Percentiles rank a stretch among this genome's conserved stretches.
Evolutionary conservation across 2,113 vertebrate species (phyloP).

Genomic region (Acrocephalus kingi): DNA sequence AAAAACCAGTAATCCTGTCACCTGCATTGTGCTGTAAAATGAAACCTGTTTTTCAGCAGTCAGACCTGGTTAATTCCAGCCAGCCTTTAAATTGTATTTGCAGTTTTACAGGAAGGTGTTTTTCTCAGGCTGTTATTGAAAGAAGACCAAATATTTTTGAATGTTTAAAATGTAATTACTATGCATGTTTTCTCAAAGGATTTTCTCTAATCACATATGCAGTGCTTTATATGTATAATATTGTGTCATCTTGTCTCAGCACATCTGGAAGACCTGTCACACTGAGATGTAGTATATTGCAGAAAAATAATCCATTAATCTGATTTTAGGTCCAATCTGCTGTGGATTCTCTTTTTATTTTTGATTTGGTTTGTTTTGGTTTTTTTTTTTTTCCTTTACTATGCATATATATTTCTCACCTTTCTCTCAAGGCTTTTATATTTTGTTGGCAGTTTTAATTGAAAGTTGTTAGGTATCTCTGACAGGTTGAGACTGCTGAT

Average conservation of each 20-base stretch:
- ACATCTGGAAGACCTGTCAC: slow-evolving; percentile 1
- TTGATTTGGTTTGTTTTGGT: neutral
- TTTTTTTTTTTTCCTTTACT: neutral
- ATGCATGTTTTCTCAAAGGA: neutral
- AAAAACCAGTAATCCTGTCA: neutral
- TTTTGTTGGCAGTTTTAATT: neutral
- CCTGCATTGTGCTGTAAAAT: neutral
- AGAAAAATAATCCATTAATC: slow-evolving; percentile 45
- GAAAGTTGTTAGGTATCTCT: neutral
- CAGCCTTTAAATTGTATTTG: neutral
- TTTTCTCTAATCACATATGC: neutral
- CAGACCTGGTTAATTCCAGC: neutral
- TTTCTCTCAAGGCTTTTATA: neutral
- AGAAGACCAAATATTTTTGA: slow-evolving; percentile 1
- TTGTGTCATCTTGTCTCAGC: neutral
- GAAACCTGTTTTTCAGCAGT: neutral
- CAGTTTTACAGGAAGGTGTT: neutral
- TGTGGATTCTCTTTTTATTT: neutral
- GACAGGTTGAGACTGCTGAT: neutral
- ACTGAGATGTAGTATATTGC: neutral
- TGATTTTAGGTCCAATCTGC: slow-evolving; percentile 12
- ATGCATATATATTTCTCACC: neutral
- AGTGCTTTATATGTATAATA: neutral
- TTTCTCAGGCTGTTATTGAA: neutral
- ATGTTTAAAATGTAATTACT: neutral